A percentile compares a stretch with the other conserved stretches of the same genome.
These are phyloP conservation scores for Halyomorpha halys DNA, from an alignment of 1,140 invertebrate species.

Conservation along the genomic window DNA sequence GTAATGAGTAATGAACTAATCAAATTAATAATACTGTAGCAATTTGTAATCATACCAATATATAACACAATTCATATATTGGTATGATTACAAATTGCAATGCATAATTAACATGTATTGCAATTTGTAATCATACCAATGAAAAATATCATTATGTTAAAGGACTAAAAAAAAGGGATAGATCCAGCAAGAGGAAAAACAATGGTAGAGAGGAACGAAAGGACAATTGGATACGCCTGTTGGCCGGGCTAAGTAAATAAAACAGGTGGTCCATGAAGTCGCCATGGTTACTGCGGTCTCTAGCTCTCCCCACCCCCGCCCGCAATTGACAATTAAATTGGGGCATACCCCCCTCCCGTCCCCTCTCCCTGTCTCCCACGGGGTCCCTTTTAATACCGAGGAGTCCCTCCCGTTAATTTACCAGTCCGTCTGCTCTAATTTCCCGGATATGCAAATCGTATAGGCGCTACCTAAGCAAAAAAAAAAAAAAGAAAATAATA, in stretches of 20 bases:
- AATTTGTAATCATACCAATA: too few relatives aligned
- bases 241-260: neutral
- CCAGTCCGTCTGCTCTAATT: neutral
- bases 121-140: too few relatives aligned
- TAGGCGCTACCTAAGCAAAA: constrained; percentile 1
- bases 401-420: neutral
- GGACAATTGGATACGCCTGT: too few relatives aligned
- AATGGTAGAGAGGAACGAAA: too few relatives aligned
- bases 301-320: neutral
- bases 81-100: too few relatives aligned
- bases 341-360: neutral
- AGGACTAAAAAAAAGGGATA: too few relatives aligned
- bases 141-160: too few relatives aligned
- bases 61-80: too few relatives aligned
- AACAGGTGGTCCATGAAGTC: neutral
- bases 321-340: constrained; percentile 5
- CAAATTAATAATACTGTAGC: too few relatives aligned
- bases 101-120: too few relatives aligned
- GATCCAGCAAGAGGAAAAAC: too few relatives aligned
- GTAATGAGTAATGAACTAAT: too few relatives aligned
- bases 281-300: neutral
- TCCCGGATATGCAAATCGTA: constrained; percentile 2
- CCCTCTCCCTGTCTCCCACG: neutral
- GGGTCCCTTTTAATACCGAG: constrained; percentile 1
- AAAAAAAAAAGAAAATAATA: neutral